Percentiles rank a stretch among this genome's conserved stretches.
Conservation (phyloP, 2,888 invertebrate species). For the Bombylius major region DNA sequence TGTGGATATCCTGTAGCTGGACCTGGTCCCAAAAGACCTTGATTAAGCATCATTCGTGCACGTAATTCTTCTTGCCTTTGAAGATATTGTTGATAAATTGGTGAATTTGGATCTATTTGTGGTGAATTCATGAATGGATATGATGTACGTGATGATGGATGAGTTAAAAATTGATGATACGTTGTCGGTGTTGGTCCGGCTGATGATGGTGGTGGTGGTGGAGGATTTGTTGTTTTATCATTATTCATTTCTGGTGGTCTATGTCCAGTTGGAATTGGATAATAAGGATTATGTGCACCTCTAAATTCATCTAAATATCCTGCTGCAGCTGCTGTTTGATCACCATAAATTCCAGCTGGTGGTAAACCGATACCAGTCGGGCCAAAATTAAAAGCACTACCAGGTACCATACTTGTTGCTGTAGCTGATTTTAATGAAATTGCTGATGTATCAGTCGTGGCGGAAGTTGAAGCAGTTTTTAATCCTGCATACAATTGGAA, state of each 20-base stretch:
- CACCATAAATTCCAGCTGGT: slow-evolving; percentile 44
- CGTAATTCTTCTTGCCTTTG: slow-evolving; percentile 50
- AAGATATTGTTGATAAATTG: slow-evolving; percentile 61
- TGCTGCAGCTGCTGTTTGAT: slow-evolving; percentile 37
- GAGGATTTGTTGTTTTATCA: slow-evolving; percentile 40
- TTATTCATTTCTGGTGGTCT: slow-evolving; percentile 24
- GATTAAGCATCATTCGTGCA: slow-evolving; percentile 43
- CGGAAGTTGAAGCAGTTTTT: slow-evolving; percentile 30
- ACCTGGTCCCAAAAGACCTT: slow-evolving; percentile 29
- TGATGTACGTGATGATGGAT: slow-evolving; percentile 39
- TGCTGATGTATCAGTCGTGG: slow-evolving; percentile 27
- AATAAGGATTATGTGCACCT: slow-evolving; percentile 49
- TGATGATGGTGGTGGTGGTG: slow-evolving; percentile 39
- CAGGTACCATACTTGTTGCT: slow-evolving; percentile 57
- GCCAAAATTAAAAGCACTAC: slow-evolving; percentile 76
- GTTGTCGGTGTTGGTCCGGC: slow-evolving; percentile 36
- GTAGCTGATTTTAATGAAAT: slow-evolving; percentile 47
- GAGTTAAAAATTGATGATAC: slow-evolving; percentile 48
- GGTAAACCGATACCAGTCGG: slow-evolving; percentile 45
- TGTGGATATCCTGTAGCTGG: slow-evolving; percentile 46
- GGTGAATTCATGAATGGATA: slow-evolving; percentile 48
- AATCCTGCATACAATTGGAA: slow-evolving; percentile 48
- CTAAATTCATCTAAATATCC: slow-evolving; percentile 57
- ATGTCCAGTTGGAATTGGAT: slow-evolving; percentile 39
- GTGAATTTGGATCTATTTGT: slow-evolving; percentile 48